Evolutionary conservation across 2,888 invertebrate species (phyloP).

Genomic region (Mylabris sibirica): DNA sequence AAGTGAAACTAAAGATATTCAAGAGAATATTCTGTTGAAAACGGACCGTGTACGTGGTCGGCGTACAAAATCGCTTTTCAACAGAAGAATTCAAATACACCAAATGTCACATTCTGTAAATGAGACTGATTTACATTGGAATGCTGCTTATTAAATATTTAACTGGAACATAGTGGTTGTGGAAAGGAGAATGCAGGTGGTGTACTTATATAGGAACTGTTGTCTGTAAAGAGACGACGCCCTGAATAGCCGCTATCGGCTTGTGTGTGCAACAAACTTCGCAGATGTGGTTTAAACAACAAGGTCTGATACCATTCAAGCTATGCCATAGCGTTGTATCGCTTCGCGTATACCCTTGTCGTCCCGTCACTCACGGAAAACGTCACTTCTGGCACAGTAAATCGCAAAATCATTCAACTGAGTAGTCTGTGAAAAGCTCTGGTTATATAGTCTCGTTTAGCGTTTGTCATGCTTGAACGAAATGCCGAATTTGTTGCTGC

Average conservation of each 20-base stretch:
- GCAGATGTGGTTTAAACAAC: slow-evolving; percentile 57
- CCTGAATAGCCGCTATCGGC: slow-evolving; percentile 41
- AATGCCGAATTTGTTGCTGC: slow-evolving; percentile 43
- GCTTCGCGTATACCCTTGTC: slow-evolving; percentile 47
- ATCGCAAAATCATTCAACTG: slow-evolving; percentile 53
- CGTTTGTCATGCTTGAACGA: slow-evolving; percentile 49
- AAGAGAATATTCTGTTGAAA: slow-evolving; percentile 58
- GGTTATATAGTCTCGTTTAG: slow-evolving; percentile 52
- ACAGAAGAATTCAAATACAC: slow-evolving; percentile 59
- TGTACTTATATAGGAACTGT: slow-evolving; percentile 19
- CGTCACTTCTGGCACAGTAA: slow-evolving; percentile 48
- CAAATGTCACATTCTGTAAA: slow-evolving; percentile 57
- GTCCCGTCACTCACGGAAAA: slow-evolving; percentile 56
- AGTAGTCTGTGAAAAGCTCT: slow-evolving; percentile 56
- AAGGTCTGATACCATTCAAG: slow-evolving; percentile 54
- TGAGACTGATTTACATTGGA: slow-evolving; percentile 60
- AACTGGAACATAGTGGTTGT: slow-evolving; percentile 34
- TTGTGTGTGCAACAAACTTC: slow-evolving; percentile 54
- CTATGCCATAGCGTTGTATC: slow-evolving; percentile 45
- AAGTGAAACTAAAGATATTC: slow-evolving; percentile 61
- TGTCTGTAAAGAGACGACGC: slow-evolving; percentile 15
- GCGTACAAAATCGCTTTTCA: slow-evolving; percentile 54
- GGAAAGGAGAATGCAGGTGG: slow-evolving; percentile 30
- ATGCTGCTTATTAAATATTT: slow-evolving; percentile 61
- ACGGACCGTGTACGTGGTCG: slow-evolving; percentile 58